A percentile compares a stretch with the other conserved stretches of the same genome.
These are phyloP conservation scores for Drosophila jambulina DNA, from an alignment of 1,140 invertebrate species.

Conservation along the genomic window DNA sequence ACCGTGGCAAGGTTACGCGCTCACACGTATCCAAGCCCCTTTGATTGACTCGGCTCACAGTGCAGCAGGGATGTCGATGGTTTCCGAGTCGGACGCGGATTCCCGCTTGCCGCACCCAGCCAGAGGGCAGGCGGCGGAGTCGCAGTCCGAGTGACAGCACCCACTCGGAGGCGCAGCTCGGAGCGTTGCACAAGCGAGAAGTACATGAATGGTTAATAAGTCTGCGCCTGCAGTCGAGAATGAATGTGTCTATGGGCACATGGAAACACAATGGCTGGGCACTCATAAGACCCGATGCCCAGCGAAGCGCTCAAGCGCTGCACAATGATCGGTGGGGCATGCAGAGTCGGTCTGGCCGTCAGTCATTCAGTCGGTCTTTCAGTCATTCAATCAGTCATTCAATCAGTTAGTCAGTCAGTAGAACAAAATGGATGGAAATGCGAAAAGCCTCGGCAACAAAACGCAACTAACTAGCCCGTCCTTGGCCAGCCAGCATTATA, in stretches of 20 bases:
- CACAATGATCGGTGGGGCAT: conserved; percentile 72
- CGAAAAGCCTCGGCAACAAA: conserved; percentile 60
- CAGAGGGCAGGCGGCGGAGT: conserved; percentile 24
- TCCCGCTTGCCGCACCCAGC: conserved; percentile 27
- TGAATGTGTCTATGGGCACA: conserved; percentile 27
- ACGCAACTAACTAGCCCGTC: conserved; percentile 72
- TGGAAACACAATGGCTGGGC: conserved; percentile 22
- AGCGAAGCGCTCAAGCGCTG: conserved; percentile 64
- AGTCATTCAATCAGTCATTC: conserved; percentile 23
- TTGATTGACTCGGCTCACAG: conserved; percentile 28
- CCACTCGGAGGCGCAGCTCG: conserved; percentile 56
- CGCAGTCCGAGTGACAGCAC: conserved; percentile 40
- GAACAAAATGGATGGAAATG: conserved; percentile 60
- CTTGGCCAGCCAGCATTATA: conserved; percentile 73
- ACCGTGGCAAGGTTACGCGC: conserved; percentile 6
- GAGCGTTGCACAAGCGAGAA: conserved; percentile 57
- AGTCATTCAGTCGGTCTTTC: conserved; percentile 23
- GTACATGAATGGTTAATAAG: conserved; percentile 29
- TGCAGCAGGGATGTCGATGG: conserved; percentile 25
- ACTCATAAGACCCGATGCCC: conserved; percentile 38
- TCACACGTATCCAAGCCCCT: conserved; percentile 5
- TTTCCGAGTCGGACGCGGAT: background rate
- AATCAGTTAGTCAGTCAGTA: conserved; percentile 29
- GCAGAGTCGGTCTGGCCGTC: conserved; percentile 26
- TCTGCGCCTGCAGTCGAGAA: conserved; percentile 23